Conservation (phyloP, 2,113 vertebrate species). For the Pyxicephalus adspersus region DNA sequence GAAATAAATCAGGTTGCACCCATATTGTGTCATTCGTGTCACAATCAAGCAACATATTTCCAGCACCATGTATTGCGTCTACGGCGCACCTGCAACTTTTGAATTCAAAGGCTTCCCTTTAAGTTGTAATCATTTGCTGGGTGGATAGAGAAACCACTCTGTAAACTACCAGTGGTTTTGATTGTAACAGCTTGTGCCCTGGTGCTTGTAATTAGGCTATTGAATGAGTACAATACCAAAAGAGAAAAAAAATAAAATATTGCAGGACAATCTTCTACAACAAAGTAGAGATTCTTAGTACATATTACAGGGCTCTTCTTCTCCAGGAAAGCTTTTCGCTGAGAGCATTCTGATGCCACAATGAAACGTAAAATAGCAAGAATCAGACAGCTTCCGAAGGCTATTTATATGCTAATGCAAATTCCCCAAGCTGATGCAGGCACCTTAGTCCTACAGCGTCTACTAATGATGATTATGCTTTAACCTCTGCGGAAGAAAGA, state of each 20-base stretch:
- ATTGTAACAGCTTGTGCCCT: slow-evolving; percentile 55
- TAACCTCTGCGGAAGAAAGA: slow-evolving; percentile 72
- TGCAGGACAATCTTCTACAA: slow-evolving; percentile 61
- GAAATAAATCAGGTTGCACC: background rate
- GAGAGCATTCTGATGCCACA: slow-evolving; percentile 72
- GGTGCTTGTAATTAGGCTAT: slow-evolving; percentile 64
- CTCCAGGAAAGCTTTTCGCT: slow-evolving; percentile 61
- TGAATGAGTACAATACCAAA: slow-evolving; percentile 59
- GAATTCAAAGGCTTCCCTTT: slow-evolving; percentile 55
- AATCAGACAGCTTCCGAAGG: slow-evolving; percentile 70
- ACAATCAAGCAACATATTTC: background rate
- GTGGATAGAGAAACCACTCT: slow-evolving; percentile 57
- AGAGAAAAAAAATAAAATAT: slow-evolving; percentile 46
- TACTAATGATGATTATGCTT: slow-evolving; percentile 74
- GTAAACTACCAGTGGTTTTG: slow-evolving; percentile 59
- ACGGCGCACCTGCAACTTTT: slow-evolving; percentile 47
- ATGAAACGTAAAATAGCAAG: slow-evolving; percentile 71
- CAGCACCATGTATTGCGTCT: slow-evolving; percentile 16
- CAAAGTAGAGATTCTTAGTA: slow-evolving; percentile 58
- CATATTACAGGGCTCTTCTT: slow-evolving; percentile 62
- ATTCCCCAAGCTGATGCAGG: slow-evolving; percentile 70
- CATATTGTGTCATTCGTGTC: slow-evolving; percentile 9
- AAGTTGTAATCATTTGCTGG: slow-evolving; percentile 55
- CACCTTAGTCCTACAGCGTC: slow-evolving; percentile 69
- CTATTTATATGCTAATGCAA: slow-evolving; percentile 77